These are phyloP conservation scores for Drosophila takahashii DNA, from an alignment of 1,140 invertebrate genomes.

Conservation along the genomic window DNA sequence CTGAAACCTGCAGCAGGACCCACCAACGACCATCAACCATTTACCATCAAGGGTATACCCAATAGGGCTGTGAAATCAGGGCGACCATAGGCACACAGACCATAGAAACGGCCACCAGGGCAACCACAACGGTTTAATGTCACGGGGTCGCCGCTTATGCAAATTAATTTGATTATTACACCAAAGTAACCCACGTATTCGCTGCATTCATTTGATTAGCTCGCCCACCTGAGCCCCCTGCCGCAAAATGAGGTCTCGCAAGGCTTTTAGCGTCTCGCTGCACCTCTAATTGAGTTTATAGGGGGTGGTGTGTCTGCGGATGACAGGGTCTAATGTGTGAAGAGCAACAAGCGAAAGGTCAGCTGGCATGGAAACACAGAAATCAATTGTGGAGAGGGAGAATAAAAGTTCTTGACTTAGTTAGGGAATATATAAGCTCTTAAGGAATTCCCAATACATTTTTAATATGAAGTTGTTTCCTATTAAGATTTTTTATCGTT, in stretches of 20 bases:
- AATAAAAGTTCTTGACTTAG: background rate
- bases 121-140: slow-evolving; percentile 41
- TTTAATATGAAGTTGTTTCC: no score
- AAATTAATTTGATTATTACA: slow-evolving; percentile 76
- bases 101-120: background rate
- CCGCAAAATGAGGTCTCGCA: slow-evolving; percentile 26
- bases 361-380: slow-evolving; percentile 2
- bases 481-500: no score
- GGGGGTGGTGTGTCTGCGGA: background rate
- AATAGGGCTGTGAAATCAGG: slow-evolving; percentile 50
- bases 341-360: slow-evolving; percentile 37
- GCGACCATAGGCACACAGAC: slow-evolving; percentile 13
- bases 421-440: background rate
- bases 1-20: slow-evolving; percentile 55
- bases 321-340: slow-evolving; percentile 11
- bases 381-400: background rate
- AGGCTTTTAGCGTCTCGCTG: slow-evolving; percentile 60
- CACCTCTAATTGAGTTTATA: slow-evolving; percentile 54
- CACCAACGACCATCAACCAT: background rate
- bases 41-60: slow-evolving; percentile 17
- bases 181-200: slow-evolving; percentile 34
- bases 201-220: slow-evolving; percentile 69
- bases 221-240: slow-evolving; percentile 5
- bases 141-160: slow-evolving; percentile 58
- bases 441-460: no score